A percentile compares a stretch with the other conserved stretches of the same genome.
Conservation (phyloP, 2,113 vertebrate genomes). For the Pelobates fuscus region DNA sequence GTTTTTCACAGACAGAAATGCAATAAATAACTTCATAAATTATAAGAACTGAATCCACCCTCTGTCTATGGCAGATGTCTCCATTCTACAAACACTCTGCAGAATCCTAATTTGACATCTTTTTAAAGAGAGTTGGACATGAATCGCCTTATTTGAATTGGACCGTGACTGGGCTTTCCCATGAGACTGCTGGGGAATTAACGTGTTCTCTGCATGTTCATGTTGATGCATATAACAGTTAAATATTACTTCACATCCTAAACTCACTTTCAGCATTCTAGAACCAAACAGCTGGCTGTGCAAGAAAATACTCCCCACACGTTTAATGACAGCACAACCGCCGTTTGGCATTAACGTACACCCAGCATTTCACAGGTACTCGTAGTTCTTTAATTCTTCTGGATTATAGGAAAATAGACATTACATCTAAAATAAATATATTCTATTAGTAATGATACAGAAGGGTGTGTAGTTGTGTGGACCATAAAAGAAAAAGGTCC, state of each 20-base stretch:
- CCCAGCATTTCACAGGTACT: too few species aligned
- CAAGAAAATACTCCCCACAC: background rate
- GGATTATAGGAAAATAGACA: too few species aligned
- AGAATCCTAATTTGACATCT: conserved; percentile 40
- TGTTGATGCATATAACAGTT: conserved; percentile 10
- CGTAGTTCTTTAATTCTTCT: too few species aligned
- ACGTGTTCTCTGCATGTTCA: conserved; percentile 18
- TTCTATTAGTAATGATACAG: too few species aligned
- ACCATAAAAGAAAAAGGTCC: too few species aligned
- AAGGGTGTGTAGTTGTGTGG: too few species aligned
- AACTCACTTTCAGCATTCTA: background rate
- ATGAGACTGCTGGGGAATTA: conserved; percentile 20
- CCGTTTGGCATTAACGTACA: too few species aligned
- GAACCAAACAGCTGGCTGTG: conserved; percentile 23
- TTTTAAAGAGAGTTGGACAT: conserved; percentile 8
- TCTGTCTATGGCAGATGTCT: conserved; percentile 32
- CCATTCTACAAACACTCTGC: conserved; percentile 1
- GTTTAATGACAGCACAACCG: too few species aligned
- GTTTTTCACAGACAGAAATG: background rate
- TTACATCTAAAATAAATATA: too few species aligned
- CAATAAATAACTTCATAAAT: conserved; percentile 18
- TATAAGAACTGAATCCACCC: conserved; percentile 8
- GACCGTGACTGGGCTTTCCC: conserved; percentile 9
- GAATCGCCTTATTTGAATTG: conserved; percentile 30
- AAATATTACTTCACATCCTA: conserved; percentile 11